Evolutionary conservation across 1,140 invertebrate genomes (phyloP).

Genomic region (Drosophila repletoides): DNA sequence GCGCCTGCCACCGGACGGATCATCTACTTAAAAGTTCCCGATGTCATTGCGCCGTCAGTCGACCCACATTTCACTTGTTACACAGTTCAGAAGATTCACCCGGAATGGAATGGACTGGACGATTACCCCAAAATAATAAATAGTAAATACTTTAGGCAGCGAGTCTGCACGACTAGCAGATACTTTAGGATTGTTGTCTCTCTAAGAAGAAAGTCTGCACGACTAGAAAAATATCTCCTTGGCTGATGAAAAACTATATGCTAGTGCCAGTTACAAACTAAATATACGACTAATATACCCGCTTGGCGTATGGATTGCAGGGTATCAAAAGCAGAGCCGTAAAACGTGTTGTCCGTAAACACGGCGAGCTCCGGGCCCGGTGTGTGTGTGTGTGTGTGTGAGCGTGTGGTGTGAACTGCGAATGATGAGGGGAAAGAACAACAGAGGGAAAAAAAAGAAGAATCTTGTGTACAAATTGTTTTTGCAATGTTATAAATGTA

Average conservation of each 20-base stretch:
- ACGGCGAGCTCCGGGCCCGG: constrained; percentile 13
- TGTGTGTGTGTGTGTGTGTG: constrained; percentile 8
- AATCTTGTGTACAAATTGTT: constrained; percentile 66
- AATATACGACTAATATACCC: too few relatives aligned
- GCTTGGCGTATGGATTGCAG: too few relatives aligned
- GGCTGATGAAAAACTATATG: too few relatives aligned
- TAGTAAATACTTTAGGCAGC: too few relatives aligned
- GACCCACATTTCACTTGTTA: constrained; percentile 59
- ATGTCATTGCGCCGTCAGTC: constrained; percentile 41
- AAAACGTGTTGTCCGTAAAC: constrained; percentile 68
- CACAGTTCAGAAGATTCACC: constrained; percentile 49
- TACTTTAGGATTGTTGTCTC: too few relatives aligned
- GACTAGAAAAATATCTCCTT: too few relatives aligned
- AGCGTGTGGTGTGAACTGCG: constrained; percentile 64
- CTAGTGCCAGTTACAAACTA: too few relatives aligned
- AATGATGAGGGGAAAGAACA: constrained; percentile 22
- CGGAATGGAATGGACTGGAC: not conserved
- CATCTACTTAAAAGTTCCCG: constrained; percentile 57
- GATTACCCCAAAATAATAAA: not conserved
- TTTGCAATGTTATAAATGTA: constrained; percentile 78
- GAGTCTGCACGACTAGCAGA: too few relatives aligned
- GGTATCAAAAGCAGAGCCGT: constrained; percentile 38
- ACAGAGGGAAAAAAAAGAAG: constrained; percentile 12
- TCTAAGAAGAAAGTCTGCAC: too few relatives aligned
- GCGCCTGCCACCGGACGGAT: constrained; percentile 10